These are phyloP conservation scores for Trachymyrmex cornetzi DNA, from an alignment of 1,140 invertebrate genomes.

Conservation along the genomic window DNA sequence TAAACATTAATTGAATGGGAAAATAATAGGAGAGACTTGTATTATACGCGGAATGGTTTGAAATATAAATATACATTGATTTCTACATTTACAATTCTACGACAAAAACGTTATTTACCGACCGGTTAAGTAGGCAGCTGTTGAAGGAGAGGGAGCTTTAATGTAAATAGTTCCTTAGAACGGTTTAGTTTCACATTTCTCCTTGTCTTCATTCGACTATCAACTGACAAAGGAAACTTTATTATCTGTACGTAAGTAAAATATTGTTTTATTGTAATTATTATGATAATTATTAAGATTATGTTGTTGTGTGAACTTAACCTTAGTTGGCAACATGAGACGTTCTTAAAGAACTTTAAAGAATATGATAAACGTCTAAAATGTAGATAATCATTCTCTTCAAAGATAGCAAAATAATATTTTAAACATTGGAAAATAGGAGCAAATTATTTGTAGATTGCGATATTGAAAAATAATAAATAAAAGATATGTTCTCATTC, in stretches of 20 bases:
- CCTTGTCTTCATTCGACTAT: background rate
- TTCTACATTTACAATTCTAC: background rate
- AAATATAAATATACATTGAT: background rate
- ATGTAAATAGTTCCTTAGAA: constrained; percentile 12
- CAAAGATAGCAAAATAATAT: background rate
- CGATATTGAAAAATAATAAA: background rate
- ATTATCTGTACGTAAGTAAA: background rate
- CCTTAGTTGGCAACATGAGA: background rate
- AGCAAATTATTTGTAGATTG: background rate
- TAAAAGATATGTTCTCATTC: background rate
- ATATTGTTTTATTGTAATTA: constrained; percentile 7
- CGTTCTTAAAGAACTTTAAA: constrained; percentile 10
- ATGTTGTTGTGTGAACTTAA: background rate
- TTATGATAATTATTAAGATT: background rate
- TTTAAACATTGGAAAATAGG: background rate
- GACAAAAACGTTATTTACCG: constrained; percentile 37
- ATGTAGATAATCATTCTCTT: constrained; percentile 2
- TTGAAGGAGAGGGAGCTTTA: background rate
- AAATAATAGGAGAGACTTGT: background rate
- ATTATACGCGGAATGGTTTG: no score
- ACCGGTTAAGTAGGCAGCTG: constrained; percentile 5
- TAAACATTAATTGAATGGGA: background rate
- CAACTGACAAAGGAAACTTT: background rate
- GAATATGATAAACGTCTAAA: background rate
- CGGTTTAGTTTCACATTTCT: background rate